Evolutionary conservation across 2,888 invertebrate species (phyloP).

Genomic region (Acrobasis suavella): DNA sequence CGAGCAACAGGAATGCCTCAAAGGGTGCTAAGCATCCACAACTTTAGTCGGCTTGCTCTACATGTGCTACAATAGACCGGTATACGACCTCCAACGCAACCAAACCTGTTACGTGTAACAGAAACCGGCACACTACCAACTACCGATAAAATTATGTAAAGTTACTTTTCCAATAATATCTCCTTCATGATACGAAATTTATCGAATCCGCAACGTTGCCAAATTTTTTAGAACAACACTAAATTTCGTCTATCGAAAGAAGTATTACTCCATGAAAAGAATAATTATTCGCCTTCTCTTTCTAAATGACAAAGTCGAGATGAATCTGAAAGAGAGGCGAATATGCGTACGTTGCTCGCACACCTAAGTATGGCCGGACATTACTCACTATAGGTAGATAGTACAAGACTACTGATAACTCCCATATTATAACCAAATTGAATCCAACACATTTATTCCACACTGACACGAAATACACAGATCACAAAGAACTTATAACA

Average conservation of each 20-base stretch:
- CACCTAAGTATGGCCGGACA: conserved; percentile 82
- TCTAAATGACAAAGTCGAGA: conserved; percentile 54
- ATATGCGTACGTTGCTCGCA: conserved; percentile 81
- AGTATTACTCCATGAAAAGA: conserved; percentile 58
- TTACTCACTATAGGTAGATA: conserved; percentile 82
- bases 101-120: conserved; percentile 79
- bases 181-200: conserved; percentile 28
- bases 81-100: conserved; percentile 76
- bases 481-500: conserved; percentile 67
- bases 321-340: conserved; percentile 73
- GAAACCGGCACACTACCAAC: conserved; percentile 54
- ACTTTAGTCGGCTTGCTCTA: conserved; percentile 64
- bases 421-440: conserved; percentile 50
- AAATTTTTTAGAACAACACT: conserved; percentile 53
- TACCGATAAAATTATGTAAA: conserved; percentile 51
- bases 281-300: conserved; percentile 65
- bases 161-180: conserved; percentile 39
- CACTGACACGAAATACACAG: conserved; percentile 52
- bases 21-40: conserved; percentile 57
- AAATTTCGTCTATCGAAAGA: conserved; percentile 54
- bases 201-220: conserved; percentile 38
- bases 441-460: conserved; percentile 53
- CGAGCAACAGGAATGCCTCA: conserved; percentile 65
- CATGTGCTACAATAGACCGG: conserved; percentile 77
- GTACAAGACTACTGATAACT: conserved; percentile 70